Evolutionary conservation across 2,113 vertebrate genomes (phyloP).

Genomic region (Bambusicola thoracicus): DNA sequence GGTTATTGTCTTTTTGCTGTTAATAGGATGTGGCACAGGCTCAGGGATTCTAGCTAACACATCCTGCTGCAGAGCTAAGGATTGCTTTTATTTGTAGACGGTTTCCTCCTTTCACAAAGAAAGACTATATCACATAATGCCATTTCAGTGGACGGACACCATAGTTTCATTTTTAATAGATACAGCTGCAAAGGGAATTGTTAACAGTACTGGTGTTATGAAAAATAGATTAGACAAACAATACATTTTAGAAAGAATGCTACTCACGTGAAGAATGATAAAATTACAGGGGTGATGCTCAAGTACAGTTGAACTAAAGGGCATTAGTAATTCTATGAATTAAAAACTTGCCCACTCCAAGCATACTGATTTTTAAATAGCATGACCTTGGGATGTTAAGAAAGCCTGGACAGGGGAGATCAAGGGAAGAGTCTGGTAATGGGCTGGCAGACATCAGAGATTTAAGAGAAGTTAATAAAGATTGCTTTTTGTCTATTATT

Average conservation of each 20-base stretch:
- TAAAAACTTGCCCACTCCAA: not conserved
- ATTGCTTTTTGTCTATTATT: not conserved
- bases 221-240: constrained; percentile 25
- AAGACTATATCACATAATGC: not conserved
- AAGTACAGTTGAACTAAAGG: not conserved
- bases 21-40: constrained; percentile 20
- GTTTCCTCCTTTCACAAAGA: not conserved
- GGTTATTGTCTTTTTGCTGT: not conserved
- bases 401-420: not conserved
- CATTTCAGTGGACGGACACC: not conserved
- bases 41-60: not conserved
- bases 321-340: not conserved
- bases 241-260: not conserved
- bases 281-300: not conserved
- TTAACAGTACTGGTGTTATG: not conserved
- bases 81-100: not conserved
- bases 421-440: not conserved
- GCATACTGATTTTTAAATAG: not conserved
- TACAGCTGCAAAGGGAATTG: not conserved
- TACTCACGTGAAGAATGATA: not conserved
- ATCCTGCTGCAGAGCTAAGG: not conserved
- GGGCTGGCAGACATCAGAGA: not conserved
- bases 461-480: not conserved
- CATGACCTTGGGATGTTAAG: not conserved
- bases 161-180: constrained; percentile 9